Percentiles rank a stretch among this genome's conserved stretches.
Evolutionary conservation across 2,888 invertebrate species (phyloP).

Genomic region (Acanthosepion esculentum): DNA sequence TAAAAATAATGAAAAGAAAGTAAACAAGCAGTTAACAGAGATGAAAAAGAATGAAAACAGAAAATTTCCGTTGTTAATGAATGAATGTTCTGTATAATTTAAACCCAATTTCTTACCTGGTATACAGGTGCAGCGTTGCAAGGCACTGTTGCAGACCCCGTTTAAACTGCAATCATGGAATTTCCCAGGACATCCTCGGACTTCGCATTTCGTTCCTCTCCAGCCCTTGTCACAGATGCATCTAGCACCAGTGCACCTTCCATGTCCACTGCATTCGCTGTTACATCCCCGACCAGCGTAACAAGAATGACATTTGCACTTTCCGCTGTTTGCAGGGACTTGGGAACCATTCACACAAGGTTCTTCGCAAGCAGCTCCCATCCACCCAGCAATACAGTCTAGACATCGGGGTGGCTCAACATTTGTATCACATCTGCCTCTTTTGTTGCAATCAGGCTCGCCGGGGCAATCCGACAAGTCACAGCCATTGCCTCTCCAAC

Average conservation of each 20-base stretch:
- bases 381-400: slow-evolving; percentile 59
- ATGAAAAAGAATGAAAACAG: no score
- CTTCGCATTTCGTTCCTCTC: slow-evolving; percentile 62
- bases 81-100: no score
- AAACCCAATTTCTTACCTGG: slow-evolving; percentile 56
- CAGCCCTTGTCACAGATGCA: slow-evolving; percentile 61
- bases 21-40: no score
- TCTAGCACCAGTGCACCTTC: slow-evolving; percentile 52
- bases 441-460: slow-evolving; percentile 61
- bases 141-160: slow-evolving; percentile 59
- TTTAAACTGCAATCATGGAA: slow-evolving; percentile 57
- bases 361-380: slow-evolving; percentile 62
- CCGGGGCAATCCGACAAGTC: slow-evolving; percentile 65
- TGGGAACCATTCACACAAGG: slow-evolving; percentile 59
- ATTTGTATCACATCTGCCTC: slow-evolving; percentile 58
- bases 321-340: slow-evolving; percentile 61
- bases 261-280: slow-evolving; percentile 57
- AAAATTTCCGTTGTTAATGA: no score
- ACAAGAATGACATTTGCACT: slow-evolving; percentile 59
- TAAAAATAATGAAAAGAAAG: no score
- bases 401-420: slow-evolving; percentile 59
- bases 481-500: slow-evolving; percentile 65
- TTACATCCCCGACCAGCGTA: slow-evolving; percentile 58
- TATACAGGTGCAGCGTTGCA: slow-evolving; percentile 59
- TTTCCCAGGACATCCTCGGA: slow-evolving; percentile 60